Conservation (phyloP, 1,140 invertebrate genomes). For the Coenobita brevimanus region DNA sequence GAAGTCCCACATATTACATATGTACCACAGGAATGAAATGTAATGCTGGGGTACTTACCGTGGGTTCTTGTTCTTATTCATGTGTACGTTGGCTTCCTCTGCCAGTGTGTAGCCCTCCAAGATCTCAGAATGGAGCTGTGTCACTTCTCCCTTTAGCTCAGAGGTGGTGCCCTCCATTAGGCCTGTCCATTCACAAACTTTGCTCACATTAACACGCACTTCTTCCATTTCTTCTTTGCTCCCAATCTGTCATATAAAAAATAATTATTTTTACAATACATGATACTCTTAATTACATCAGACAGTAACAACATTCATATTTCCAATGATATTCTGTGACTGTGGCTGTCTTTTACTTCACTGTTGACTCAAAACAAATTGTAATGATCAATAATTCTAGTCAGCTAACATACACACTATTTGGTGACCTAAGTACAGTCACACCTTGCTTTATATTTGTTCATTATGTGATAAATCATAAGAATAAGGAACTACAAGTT, state of each 20-base stretch:
- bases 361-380: too few relatives aligned
- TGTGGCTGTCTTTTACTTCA: too few relatives aligned
- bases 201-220: constrained; percentile 7
- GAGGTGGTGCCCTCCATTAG: constrained; percentile 44
- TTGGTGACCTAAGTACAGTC: too few relatives aligned
- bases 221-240: constrained; percentile 36
- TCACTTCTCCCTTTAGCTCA: constrained; percentile 40
- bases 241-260: constrained; percentile 15
- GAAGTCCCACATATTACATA: neutral
- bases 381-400: too few relatives aligned
- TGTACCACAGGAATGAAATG: neutral
- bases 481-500: too few relatives aligned
- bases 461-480: too few relatives aligned
- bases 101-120: constrained; percentile 39
- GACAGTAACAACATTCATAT: too few relatives aligned
- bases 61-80: constrained; percentile 43
- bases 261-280: too few relatives aligned
- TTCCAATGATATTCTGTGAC: too few relatives aligned
- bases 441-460: too few relatives aligned
- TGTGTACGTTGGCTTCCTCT: constrained; percentile 42
- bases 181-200: constrained; percentile 24
- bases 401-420: too few relatives aligned
- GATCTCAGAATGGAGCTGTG: constrained; percentile 40
- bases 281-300: too few relatives aligned
- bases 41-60: neutral